Conservation (phyloP, 2,888 invertebrate species). For the Cantharis rustica region DNA sequence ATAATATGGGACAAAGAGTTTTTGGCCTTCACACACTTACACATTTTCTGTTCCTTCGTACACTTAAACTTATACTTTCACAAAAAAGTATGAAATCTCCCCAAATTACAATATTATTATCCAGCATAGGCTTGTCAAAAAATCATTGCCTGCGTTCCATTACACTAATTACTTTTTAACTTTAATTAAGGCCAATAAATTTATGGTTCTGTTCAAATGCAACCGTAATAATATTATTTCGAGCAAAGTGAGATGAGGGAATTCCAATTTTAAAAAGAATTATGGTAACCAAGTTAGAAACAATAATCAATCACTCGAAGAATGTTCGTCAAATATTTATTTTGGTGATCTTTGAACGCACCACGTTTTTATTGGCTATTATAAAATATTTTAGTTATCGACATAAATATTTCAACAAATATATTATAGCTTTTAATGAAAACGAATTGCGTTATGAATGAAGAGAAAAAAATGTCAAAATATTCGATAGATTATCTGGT, state of each 20-base stretch:
- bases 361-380: neutral
- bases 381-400: neutral
- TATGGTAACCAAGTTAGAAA: neutral
- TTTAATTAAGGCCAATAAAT: neutral
- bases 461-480: neutral
- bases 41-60: neutral
- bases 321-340: neutral
- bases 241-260: neutral
- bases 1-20: neutral
- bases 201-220: neutral
- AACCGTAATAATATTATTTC: neutral
- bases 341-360: neutral
- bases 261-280: neutral
- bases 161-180: neutral
- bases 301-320: neutral
- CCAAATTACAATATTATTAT: neutral
- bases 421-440: neutral
- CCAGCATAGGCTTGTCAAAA: neutral
- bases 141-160: neutral
- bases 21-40: neutral
- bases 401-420: neutral
- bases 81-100: neutral
- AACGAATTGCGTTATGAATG: neutral
- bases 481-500: neutral
- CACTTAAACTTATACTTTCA: neutral